Evolutionary conservation across 2,888 invertebrate species (phyloP).

Genomic region (Diplazon laetatorius): DNA sequence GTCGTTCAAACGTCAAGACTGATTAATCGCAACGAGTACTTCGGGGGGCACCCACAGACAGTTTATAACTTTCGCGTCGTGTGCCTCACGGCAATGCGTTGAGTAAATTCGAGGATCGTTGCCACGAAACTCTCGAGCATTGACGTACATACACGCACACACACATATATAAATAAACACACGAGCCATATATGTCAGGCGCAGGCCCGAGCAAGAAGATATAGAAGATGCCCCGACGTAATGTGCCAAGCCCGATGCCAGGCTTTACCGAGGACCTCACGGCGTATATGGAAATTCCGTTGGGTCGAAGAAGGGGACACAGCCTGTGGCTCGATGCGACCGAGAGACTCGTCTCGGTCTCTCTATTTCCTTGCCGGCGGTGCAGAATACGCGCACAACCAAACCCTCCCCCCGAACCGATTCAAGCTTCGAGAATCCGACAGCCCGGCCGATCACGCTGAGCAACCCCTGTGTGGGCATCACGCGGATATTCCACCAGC

Average conservation of each 20-base stretch:
- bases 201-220: background rate
- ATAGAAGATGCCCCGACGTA: no score
- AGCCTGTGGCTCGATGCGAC: background rate
- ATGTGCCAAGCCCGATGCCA: background rate
- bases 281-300: slow-evolving; percentile 15
- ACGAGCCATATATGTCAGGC: background rate
- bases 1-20: slow-evolving; percentile 15
- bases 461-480: background rate
- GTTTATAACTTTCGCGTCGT: background rate
- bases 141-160: background rate
- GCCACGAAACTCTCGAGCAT: slow-evolving; percentile 24
- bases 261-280: background rate
- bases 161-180: background rate
- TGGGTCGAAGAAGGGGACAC: background rate
- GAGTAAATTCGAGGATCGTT: slow-evolving; percentile 22
- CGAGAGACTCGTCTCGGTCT: background rate
- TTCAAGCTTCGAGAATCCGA: slow-evolving; percentile 15
- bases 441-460: background rate
- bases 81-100: slow-evolving; percentile 19
- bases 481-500: slow-evolving; percentile 16
- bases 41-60: background rate
- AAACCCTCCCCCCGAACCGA: background rate
- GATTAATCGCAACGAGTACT: slow-evolving; percentile 18
- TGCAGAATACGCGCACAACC: background rate
- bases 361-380: slow-evolving; percentile 9